Percentiles rank a stretch among this genome's conserved stretches.
These are phyloP conservation scores for Phylloscopus collybita DNA, from an alignment of 2,797 vertebrate species.

Conservation along the genomic window DNA sequence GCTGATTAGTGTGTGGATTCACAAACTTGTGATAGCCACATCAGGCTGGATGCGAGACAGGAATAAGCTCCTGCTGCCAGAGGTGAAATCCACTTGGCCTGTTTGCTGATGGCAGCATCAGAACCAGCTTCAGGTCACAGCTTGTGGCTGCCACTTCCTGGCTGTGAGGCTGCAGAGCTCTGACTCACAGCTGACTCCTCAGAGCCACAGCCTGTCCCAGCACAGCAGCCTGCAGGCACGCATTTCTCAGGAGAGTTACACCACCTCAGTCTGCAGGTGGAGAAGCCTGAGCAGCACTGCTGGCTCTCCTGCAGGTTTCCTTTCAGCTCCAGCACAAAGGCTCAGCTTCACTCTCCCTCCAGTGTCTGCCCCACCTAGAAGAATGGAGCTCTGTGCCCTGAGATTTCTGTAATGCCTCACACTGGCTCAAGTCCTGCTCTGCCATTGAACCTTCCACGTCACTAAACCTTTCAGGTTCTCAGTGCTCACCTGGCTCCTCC, in stretches of 20 bases:
- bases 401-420: neutral
- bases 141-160: neutral
- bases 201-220: neutral
- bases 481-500: neutral
- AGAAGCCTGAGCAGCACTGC: neutral
- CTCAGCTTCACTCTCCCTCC: neutral
- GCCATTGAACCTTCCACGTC: neutral
- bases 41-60: neutral
- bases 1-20: neutral
- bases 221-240: neutral
- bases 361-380: neutral
- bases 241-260: no score
- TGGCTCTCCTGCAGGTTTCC: neutral
- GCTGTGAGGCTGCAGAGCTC: neutral
- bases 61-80: neutral
- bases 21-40: neutral
- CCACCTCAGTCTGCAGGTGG: neutral
- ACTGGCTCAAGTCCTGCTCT: neutral
- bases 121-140: neutral
- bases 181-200: neutral
- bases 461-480: neutral
- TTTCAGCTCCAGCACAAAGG: neutral
- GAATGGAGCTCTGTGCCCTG: neutral
- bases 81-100: neutral
- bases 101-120: neutral